Percentiles rank a stretch among this genome's conserved stretches.
These are phyloP conservation scores for Phymatocera aterrima DNA, from an alignment of 2,888 invertebrate species.

Conservation along the genomic window DNA sequence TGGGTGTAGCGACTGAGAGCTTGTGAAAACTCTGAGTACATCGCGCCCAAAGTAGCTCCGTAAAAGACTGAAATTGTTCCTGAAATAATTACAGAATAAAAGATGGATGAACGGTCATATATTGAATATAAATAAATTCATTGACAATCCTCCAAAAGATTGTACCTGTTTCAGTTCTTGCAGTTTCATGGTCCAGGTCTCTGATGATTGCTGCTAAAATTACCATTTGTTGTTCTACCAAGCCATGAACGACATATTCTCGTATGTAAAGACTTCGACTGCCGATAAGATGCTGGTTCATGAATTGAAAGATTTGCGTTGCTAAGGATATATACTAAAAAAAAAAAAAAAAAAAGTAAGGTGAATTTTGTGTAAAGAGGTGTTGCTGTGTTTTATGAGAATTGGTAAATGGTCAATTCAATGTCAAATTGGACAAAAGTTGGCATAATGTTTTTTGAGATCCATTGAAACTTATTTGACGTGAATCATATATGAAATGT, in stretches of 20 bases:
- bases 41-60: constrained; percentile 82
- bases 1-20: constrained; percentile 87
- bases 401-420: too few relatives aligned
- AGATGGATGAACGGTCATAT: too few relatives aligned
- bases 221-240: constrained; percentile 93
- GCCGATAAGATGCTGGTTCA: constrained; percentile 88
- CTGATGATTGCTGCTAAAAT: constrained; percentile 91
- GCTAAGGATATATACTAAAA: constrained; percentile 89
- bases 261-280: constrained; percentile 83
- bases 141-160: background rate
- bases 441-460: too few relatives aligned
- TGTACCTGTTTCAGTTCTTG: constrained; percentile 85
- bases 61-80: constrained; percentile 87
- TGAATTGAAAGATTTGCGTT: constrained; percentile 89
- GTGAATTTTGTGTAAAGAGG: constrained; percentile 27
- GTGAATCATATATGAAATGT: too few relatives aligned
- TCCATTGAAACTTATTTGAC: too few relatives aligned
- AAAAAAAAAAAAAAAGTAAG: constrained; percentile 57
- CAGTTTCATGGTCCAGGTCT: constrained; percentile 93
- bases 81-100: constrained; percentile 60
- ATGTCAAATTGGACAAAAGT: too few relatives aligned
- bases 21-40: constrained; percentile 86
- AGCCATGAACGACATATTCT: constrained; percentile 82
- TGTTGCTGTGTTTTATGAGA: background rate
- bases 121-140: too few relatives aligned